phyloP scores from a whole-genome alignment of 2,797 vertebrate genomes.

The Basileuterus tristriatus region DNA sequence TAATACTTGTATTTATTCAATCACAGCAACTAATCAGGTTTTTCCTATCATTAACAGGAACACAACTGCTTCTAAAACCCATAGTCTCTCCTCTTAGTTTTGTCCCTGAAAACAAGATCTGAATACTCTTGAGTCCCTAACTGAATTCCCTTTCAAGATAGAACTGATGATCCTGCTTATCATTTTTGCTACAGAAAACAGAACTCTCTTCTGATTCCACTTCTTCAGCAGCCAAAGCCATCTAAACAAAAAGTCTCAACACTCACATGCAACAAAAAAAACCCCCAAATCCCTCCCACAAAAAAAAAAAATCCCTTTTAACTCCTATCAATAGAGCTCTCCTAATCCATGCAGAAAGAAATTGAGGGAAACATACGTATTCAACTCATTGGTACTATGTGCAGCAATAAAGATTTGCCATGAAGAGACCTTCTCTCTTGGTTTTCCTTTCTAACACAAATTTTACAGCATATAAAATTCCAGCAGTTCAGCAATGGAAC shows the following conservation, averaged over 20 bases:
- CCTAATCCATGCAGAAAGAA: not conserved
- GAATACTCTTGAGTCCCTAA: not conserved
- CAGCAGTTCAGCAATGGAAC: not conserved
- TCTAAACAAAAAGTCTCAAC: not conserved
- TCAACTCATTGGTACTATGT: not conserved
- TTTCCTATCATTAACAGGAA: not conserved
- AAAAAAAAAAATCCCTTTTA: not conserved
- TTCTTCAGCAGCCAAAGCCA: not conserved
- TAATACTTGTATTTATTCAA: not conserved
- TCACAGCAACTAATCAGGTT: not conserved
- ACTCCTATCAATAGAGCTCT: not conserved
- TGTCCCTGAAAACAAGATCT: not conserved
- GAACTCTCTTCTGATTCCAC: not conserved
- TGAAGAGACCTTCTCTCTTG: not conserved
- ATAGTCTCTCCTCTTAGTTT: not conserved
- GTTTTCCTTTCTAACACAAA: not conserved
- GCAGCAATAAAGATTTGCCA: not conserved
- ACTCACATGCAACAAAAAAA: accelerated
- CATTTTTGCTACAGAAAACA: not conserved
- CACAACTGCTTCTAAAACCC: not conserved
- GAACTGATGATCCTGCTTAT: not conserved
- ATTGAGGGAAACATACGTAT: not conserved
- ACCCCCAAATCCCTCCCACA: too few species aligned
- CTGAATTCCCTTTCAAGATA: not conserved
- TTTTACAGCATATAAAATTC: not conserved